Evolutionary conservation across 2,888 invertebrate genomes (phyloP), one percentile per base, ranked within the genome.

Genomic region (Adineta ricciae): DNA sequence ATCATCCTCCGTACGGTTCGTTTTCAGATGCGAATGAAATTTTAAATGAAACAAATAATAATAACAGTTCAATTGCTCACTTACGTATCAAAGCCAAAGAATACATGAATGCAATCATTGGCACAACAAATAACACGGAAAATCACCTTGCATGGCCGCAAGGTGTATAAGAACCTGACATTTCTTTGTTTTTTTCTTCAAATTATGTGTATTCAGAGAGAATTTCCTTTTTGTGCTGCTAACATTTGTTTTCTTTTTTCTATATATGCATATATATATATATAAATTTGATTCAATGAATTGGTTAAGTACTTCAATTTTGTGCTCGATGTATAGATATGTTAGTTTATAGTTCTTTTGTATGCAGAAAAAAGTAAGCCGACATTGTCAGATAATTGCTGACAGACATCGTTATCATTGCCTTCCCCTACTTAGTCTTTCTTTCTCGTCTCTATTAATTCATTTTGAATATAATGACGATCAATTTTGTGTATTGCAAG

Each of bases 91-190:
- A 41, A 78, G 78, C 78, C 24, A 38, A 78, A 41, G 78, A 78
- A 21, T 78, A 78, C 41, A 78, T 78, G 78, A 78, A 36, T 78
- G 21, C 41, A 8, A 78, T 78, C n/a, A 78, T 78, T 78, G 78
- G 78, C 2, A 78, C 38, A 41, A 78, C 64, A 36, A 64, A 64
- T 64, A 32, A 64, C 32, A 4, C 32, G 32, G 32, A 64, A 64
- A 64, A 64, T 32, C 64, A 64, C 19, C 64, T 64, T 64, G 32
- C 32, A 36, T 64, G 64, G 64, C 19, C 64, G 27, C 32, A 64
- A 64, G 64, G 64, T 64, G 64, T 64, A 64, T 64, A 32, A 64
- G 19, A 64, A 64, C 64, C 27, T 64, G 16, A 64, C 32, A 19
- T 32, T 32, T 64, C 32, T 14, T 64, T 16, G 16, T 14, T 64